Evolutionary conservation across 92 coral and sea anemone species (phyloP), one percentile per base, ranked within the genome.

Genomic region (Metridium senile): DNA sequence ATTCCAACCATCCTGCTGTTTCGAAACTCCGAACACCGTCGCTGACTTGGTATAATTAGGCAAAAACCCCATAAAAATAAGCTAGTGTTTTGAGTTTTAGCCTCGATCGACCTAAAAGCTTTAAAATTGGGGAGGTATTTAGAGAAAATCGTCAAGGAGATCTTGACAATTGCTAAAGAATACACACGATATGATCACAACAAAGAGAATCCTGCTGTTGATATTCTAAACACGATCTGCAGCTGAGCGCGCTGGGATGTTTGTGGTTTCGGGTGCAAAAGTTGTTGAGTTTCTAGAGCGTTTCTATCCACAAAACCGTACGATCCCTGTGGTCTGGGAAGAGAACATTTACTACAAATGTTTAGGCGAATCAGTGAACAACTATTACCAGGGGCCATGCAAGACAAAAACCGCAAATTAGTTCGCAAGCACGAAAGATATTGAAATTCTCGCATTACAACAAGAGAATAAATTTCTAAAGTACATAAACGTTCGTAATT

Each of bases 131-230:
- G 65, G 26, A 26, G 65, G 65, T 59, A 26, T 59, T 59, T 59
- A 59, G 65, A 59, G 17, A 22, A 26, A 59, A 59, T 19, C 65
- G 65, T 25, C 65, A n/a, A 59, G 65, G 65, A 59, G 65, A 59
- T 59, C 13, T 23, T 59, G 65, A 59, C 65, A 59, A 59, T 21
- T 26, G 31, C 22, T 23, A n/a, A 59, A 21, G 65, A 22, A n/a
- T 59, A 21, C 23, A 19, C 6, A 59, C 65, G 61, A 54, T 54
- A 39, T 54, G 28, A 59, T 59, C 31, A 26, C 28, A 59, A 59
- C 32, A 59, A 59, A 22, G 17, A 28, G 65, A 26, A 8, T 25
- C 65, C 8, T 59, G 30, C 28, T 59, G 28, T 59, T 59, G 65
- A 59, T 59, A 59, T 59, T 59, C 28, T 59, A 59, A 59, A 59